These are phyloP conservation scores for Pseudoips prasinana DNA, from an alignment of 2,888 invertebrate species.

Conservation along the genomic window DNA sequence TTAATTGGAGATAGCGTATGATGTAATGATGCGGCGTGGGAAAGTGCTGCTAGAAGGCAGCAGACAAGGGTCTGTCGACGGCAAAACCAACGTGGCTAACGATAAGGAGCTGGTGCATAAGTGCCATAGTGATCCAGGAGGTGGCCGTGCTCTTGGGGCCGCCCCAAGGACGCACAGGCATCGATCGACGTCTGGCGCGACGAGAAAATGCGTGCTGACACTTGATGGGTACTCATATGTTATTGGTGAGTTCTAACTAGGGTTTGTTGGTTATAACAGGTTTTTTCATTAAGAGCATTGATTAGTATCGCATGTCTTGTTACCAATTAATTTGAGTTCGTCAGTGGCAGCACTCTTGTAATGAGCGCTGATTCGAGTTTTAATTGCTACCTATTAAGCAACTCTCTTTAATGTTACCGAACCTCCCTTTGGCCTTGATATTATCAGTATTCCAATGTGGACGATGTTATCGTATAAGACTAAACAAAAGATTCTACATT, in stretches of 20 bases:
- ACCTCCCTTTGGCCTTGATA: neutral
- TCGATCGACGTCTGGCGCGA: constrained; percentile 79
- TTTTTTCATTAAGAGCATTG: constrained; percentile 6
- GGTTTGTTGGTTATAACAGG: constrained; percentile 2
- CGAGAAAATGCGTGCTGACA: constrained; percentile 90
- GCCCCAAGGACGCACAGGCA: constrained; percentile 64
- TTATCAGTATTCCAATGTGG: neutral
- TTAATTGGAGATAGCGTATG: constrained; percentile 63
- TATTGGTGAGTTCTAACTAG: constrained; percentile 85
- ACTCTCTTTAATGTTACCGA: constrained; percentile 4
- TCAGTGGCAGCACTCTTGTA: constrained; percentile 8
- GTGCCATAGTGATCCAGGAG: constrained; percentile 85
- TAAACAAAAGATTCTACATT: too few relatives aligned
- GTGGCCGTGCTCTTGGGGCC: constrained; percentile 69
- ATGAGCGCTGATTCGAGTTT: constrained; percentile 16
- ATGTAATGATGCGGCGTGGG: constrained; percentile 76
- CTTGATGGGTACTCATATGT: constrained; percentile 94
- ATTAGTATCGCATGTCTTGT: constrained; percentile 13
- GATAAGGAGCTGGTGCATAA: constrained; percentile 86
- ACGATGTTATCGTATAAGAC: neutral
- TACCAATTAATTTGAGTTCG: constrained; percentile 17
- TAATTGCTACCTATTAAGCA: constrained; percentile 18
- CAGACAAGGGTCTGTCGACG: constrained; percentile 75
- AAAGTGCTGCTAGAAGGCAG: constrained; percentile 74
- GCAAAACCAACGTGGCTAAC: constrained; percentile 56